These are phyloP conservation scores for Cyrtodaria siliqua DNA, from an alignment of 2,888 invertebrate species.

Conservation along the genomic window DNA sequence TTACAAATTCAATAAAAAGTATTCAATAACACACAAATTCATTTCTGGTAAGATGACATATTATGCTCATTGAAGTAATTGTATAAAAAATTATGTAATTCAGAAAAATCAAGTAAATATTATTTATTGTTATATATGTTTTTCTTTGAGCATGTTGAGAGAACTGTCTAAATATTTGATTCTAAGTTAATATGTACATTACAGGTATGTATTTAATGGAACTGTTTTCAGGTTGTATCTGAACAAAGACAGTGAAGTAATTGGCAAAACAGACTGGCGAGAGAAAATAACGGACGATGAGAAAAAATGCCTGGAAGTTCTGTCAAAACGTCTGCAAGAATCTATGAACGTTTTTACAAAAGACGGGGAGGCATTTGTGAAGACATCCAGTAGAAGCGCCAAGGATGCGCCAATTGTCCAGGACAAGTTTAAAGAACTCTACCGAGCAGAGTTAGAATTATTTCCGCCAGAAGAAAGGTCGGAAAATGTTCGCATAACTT, in stretches of 20 bases:
- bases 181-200: too few species aligned
- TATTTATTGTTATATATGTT: too few species aligned
- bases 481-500: conserved; percentile 76
- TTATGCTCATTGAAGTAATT: too few species aligned
- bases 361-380: conserved; percentile 75
- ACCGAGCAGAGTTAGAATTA: conserved; percentile 53
- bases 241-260: conserved; percentile 48
- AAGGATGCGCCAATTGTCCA: conserved; percentile 79
- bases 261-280: conserved; percentile 58
- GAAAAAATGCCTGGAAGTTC: conserved; percentile 43
- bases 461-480: conserved; percentile 36
- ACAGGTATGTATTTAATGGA: too few species aligned
- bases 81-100: too few species aligned
- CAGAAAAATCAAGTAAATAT: too few species aligned
- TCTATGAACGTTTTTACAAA: conserved; percentile 61
- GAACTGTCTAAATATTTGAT: too few species aligned
- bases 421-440: conserved; percentile 69
- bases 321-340: conserved; percentile 59
- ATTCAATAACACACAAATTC: too few species aligned
- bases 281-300: conserved; percentile 53
- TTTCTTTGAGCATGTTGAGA: too few species aligned
- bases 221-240: conserved; percentile 55
- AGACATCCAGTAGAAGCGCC: conserved; percentile 79
- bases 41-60: too few species aligned
- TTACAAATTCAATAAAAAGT: too few species aligned